Evolutionary conservation across 2,888 invertebrate species (phyloP), one percentile per base, ranked within the genome.

Genomic region (Synergus gifuensis): DNA sequence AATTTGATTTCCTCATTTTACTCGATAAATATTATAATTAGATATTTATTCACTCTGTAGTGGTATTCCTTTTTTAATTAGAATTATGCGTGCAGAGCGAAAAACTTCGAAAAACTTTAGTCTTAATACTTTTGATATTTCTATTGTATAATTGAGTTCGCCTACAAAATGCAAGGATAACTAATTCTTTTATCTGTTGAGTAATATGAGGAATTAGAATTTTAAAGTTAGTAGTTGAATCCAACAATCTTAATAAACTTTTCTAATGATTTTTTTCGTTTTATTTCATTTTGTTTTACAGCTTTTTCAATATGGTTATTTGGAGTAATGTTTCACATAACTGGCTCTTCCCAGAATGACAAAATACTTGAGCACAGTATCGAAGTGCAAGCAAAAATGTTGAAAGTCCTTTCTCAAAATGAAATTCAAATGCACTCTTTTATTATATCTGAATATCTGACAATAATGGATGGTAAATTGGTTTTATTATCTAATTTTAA

Each of bases 261-360:
- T 46, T 46, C 42, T 28, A 28, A 8, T 46, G 3, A 54, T 44
- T 44, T 2, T 22, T 28, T 40, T 58, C 16, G 36, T 14, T 73
- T 16, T 9, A 44, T 11, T 1, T 42, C 0, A n/a, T 67, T 58
- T 42, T 66, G 2, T 76, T 92, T 92, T 84, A 87, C 89, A 89
- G 92, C 94, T 2, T 96, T 95, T 85, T 94, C 95, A 78, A 94
- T 94, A 18, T 96, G 96, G 96, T 90, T 96, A 2, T 92, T 95
- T 78, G 95, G 95, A n/a, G 93, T 94, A 87, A 92, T 95, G 85
- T 95, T 95, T 89, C 94, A 95, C 91, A 92, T 95, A 58, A 93
- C 95, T 89, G 94, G 94, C 62, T 93, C 93, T 76, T 87, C 89
- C 36, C 82, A 90, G n/a, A 89, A 87, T 64, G 64, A 83, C 42